Evolutionary conservation across 92 coral and sea anemone species (phyloP).

Genomic region (Umimayanthus chanpuru): DNA sequence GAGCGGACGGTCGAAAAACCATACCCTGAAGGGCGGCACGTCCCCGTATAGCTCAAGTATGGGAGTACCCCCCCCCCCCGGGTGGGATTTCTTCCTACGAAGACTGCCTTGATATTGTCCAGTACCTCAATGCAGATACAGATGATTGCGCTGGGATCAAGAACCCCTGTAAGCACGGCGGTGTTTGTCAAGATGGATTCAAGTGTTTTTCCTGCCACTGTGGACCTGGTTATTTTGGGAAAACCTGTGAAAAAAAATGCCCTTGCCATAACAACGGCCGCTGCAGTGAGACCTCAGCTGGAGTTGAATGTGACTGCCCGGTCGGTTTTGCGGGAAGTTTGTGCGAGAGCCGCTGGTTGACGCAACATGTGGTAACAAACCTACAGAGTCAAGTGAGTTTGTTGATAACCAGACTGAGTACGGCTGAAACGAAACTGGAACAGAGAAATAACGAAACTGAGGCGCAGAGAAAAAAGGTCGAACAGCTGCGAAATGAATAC

Average conservation of each 20-base stretch:
- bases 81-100: slow-evolving; percentile 60
- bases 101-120: slow-evolving; percentile 64
- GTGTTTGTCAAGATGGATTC: slow-evolving; percentile 53
- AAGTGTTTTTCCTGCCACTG: slow-evolving; percentile 49
- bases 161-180: slow-evolving; percentile 42
- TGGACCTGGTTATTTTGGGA: slow-evolving; percentile 48
- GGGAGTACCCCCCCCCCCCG: too few species aligned
- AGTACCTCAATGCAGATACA: slow-evolving; percentile 53
- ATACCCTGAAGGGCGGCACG: too few species aligned
- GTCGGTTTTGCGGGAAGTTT: slow-evolving; percentile 41
- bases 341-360: slow-evolving; percentile 42
- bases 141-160: slow-evolving; percentile 50
- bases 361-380: not conserved
- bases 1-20: too few species aligned
- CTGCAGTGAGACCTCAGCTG: slow-evolving; percentile 34
- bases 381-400: slow-evolving; percentile 26
- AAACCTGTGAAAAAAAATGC: slow-evolving; percentile 43
- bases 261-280: slow-evolving; percentile 48
- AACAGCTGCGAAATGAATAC: not conserved
- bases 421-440: slow-evolving; percentile 24
- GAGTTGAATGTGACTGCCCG: slow-evolving; percentile 48
- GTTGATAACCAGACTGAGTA: not conserved
- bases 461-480: not conserved
- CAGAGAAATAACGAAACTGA: slow-evolving; percentile 6
- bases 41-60: too few species aligned